phyloP scores from a whole-genome alignment of 2,888 invertebrate genomes.

The Ophioninae sp. region DNA sequence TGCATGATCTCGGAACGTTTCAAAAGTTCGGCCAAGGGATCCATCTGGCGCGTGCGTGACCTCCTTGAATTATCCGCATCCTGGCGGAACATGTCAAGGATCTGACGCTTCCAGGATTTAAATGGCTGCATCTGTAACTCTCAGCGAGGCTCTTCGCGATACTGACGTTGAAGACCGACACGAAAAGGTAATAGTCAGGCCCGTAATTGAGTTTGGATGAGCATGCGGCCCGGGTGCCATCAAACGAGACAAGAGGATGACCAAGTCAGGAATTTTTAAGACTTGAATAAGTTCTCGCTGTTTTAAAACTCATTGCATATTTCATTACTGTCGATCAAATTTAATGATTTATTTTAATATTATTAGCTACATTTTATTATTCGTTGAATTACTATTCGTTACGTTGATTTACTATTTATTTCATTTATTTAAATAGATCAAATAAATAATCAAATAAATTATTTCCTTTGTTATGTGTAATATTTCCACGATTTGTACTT shows the following conservation, averaged over 20 bases:
- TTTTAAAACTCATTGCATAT: too few relatives aligned
- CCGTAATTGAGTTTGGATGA: neutral
- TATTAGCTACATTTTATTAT: too few relatives aligned
- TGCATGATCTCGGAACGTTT: slow-evolving; percentile 60
- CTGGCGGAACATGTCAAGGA: slow-evolving; percentile 54
- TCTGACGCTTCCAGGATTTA: slow-evolving; percentile 24
- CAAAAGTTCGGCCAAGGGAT: slow-evolving; percentile 67
- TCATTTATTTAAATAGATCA: too few relatives aligned
- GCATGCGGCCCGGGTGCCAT: too few relatives aligned
- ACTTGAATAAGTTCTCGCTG: too few relatives aligned
- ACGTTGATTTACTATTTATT: too few relatives aligned
- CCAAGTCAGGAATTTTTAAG: neutral
- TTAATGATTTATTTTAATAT: too few relatives aligned
- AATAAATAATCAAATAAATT: too few relatives aligned
- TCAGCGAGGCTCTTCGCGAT: neutral
- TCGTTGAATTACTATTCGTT: too few relatives aligned
- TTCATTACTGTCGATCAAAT: too few relatives aligned
- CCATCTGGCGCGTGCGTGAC: slow-evolving; percentile 80
- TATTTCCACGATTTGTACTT: too few relatives aligned
- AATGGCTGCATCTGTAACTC: neutral
- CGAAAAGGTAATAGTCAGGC: neutral
- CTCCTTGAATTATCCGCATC: slow-evolving; percentile 77
- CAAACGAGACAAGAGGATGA: neutral
- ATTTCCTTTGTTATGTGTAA: too few relatives aligned
- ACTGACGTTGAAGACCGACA: neutral